Evolutionary conservation across 2,113 vertebrate genomes (phyloP).

Genomic region (Rhinichthys klamathensis): DNA sequence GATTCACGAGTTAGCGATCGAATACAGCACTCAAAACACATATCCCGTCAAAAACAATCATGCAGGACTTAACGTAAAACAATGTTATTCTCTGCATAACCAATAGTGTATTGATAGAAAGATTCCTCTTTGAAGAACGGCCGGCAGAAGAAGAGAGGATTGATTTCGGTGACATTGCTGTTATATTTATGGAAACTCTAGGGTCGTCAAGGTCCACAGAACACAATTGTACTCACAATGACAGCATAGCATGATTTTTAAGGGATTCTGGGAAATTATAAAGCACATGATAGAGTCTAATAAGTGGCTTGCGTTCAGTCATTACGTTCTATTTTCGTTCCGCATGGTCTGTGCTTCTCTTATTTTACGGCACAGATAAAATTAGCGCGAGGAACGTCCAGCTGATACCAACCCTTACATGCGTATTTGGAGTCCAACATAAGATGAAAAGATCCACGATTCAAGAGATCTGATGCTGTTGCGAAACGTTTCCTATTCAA

Average conservation of each 20-base stretch:
- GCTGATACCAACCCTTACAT: background rate
- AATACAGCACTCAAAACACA: background rate
- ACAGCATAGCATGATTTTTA: background rate
- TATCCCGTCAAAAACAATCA: background rate
- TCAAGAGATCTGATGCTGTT: background rate
- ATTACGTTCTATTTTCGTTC: constrained; percentile 19
- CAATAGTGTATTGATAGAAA: background rate
- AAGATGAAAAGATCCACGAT: background rate
- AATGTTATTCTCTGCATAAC: background rate
- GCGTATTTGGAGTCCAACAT: background rate
- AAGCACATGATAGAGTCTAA: constrained; percentile 40
- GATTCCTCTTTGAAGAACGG: background rate
- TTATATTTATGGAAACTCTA: background rate
- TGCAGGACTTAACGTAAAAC: background rate
- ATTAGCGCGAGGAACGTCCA: background rate
- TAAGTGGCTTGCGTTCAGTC: constrained; percentile 17
- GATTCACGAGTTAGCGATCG: background rate
- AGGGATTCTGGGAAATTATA: constrained; percentile 12
- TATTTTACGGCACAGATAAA: background rate
- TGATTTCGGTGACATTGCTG: constrained; percentile 1
- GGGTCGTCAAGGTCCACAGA: background rate
- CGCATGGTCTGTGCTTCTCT: background rate
- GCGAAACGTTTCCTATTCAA: background rate
- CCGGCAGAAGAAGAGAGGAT: background rate
- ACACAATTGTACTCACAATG: background rate